Conservation (phyloP, 2,797 vertebrate species). For the Tympanoctomys barrerae region DNA sequence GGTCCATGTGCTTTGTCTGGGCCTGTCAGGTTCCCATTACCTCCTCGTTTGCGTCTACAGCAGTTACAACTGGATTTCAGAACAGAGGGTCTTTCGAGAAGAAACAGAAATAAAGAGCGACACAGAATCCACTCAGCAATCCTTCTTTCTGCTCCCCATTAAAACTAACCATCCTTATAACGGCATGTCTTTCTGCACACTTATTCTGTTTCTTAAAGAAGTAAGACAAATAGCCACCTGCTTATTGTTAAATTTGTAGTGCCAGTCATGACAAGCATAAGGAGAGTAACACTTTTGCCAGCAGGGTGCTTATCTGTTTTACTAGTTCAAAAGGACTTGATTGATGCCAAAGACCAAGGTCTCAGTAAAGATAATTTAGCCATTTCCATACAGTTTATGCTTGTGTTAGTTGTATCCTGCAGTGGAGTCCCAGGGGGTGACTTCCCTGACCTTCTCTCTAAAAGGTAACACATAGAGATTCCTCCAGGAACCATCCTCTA, state of each 20-base stretch:
- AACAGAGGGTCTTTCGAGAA: conserved; percentile 50
- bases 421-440: conserved; percentile 87
- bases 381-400: conserved; percentile 92
- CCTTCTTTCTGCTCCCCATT: conserved; percentile 66
- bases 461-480: conserved; percentile 92
- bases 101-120: conserved; percentile 30
- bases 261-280: conserved; percentile 86
- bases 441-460: conserved; percentile 90
- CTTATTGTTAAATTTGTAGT: conserved; percentile 87
- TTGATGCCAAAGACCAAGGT: conserved; percentile 91
- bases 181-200: conserved; percentile 69
- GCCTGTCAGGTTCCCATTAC: conserved; percentile 7
- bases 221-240: conserved; percentile 80
- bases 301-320: conserved; percentile 90
- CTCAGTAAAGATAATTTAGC: conserved; percentile 91
- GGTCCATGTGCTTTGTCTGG: conserved; percentile 66
- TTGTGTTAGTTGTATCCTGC: conserved; percentile 91
- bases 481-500: conserved; percentile 91
- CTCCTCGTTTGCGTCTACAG: conserved; percentile 13
- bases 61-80: conserved; percentile 44
- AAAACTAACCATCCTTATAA: conserved; percentile 73
- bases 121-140: conserved; percentile 48
- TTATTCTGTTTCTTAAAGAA: conserved; percentile 83
- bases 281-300: conserved; percentile 87
- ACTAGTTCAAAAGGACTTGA: conserved; percentile 90